phyloP scores from a whole-genome alignment of 2,113 vertebrate species.

The Tupaia tana region DNA sequence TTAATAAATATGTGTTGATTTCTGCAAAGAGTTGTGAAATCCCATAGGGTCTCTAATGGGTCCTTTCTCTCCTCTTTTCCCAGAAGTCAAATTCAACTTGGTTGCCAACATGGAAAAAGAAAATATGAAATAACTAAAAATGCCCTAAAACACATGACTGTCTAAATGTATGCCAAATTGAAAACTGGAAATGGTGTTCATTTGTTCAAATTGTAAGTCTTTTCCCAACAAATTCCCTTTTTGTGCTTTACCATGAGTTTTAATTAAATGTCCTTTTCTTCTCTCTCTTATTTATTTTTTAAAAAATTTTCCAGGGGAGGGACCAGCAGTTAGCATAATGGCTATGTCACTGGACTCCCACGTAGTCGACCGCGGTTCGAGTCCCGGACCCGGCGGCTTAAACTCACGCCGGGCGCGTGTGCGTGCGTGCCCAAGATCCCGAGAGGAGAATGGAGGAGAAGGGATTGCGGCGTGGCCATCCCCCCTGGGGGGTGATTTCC shows the following conservation, averaged over 20 bases:
- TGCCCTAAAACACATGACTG: constrained; percentile 23
- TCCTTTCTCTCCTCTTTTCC: neutral
- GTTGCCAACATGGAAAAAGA: neutral
- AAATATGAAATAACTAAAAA: constrained; percentile 56
- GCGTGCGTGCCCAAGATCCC: too few species aligned
- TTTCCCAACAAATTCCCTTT: constrained; percentile 23
- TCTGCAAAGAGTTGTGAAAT: constrained; percentile 64
- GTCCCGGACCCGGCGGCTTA: too few species aligned
- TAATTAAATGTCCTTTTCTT: constrained; percentile 66
- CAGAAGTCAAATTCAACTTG: constrained; percentile 30
- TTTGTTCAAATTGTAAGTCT: constrained; percentile 70
- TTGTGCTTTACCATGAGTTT: constrained; percentile 33
- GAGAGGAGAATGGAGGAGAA: too few species aligned
- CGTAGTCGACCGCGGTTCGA: too few species aligned
- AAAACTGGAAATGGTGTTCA: constrained; percentile 49
- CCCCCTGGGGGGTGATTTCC: too few species aligned
- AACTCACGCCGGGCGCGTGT: too few species aligned
- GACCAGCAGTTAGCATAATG: too few species aligned
- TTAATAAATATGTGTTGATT: constrained; percentile 70
- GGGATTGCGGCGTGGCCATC: too few species aligned
- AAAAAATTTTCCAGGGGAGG: too few species aligned
- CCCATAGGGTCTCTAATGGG: constrained; percentile 19
- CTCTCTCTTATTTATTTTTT: too few species aligned
- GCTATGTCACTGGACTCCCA: too few species aligned
- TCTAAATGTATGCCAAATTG: constrained; percentile 52